Evolutionary conservation across 2,888 invertebrate species (phyloP), one percentile per base, ranked within the genome.

Genomic region (Aproaerema taeniolella): DNA sequence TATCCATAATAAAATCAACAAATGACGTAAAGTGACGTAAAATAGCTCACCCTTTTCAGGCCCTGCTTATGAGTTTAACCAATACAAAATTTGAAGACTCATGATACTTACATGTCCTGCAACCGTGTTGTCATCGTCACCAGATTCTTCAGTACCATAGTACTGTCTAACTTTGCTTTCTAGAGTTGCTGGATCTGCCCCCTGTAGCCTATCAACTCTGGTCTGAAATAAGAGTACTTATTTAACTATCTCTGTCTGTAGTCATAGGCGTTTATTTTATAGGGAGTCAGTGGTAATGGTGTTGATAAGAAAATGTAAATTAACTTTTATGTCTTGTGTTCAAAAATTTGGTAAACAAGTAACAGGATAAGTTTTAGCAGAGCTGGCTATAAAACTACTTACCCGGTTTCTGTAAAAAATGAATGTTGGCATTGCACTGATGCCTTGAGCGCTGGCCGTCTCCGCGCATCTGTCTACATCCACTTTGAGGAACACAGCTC

Each of bases 401-500:
- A 92, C 92, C 68, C 92, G 89, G 71, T 95, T 98, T 54, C 94
- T 91, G 73, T 95, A 98, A 68, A 99, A 96, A 53, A 97, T 91
- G 67, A 99, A 99, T 0, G 99, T 99, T 14, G 99, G 99, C 98
- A 99, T 98, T 0, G 98, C 96, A 41, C 93, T 93, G 28, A 99
- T 95, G 39, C 95, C 95, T 67, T 98, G 95, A 9, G 90, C 88
- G 15, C 92, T 90, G 1, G 98, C 97, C 7, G 95, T 95, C 55
- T 95, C 97, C 54, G 92, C 92, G 60, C 96, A 98, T 75, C 93
- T 91, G 66, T 99, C 98, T 11, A 99, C 98, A 75, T 98, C 97
- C 6, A 99, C 95, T 82, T 98, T 97, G 10, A 97, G 79, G 67
- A 99, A 99, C 10, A 96, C 90, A 9, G 96, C 97, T 54, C 92